phyloP scores from a whole-genome alignment of 2,113 vertebrate genomes.

The Bombycilla garrulus region DNA sequence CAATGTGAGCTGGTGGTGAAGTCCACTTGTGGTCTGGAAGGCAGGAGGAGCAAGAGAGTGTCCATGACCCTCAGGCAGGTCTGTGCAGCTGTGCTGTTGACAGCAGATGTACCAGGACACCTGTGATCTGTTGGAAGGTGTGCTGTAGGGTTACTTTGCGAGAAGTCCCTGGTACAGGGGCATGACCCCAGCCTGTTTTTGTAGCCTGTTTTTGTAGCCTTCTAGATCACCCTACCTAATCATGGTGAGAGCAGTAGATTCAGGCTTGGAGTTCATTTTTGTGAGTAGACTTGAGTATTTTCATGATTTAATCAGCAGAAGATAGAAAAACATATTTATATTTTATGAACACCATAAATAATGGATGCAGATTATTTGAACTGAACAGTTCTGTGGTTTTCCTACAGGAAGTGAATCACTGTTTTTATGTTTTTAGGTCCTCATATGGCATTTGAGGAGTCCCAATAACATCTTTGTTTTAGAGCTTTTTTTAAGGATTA shows the following conservation, averaged over 20 bases:
- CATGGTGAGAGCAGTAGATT: background rate
- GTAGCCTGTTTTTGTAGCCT: background rate
- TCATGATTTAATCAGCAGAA: background rate
- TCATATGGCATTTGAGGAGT: background rate
- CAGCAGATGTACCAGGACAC: background rate
- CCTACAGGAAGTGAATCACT: background rate
- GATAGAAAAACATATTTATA: background rate
- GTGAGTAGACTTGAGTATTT: background rate
- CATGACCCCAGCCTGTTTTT: background rate
- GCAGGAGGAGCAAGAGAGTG: background rate
- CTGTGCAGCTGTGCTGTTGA: background rate
- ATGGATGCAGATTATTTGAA: background rate
- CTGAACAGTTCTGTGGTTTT: background rate
- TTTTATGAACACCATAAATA: background rate
- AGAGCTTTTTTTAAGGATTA: background rate
- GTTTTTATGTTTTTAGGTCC: background rate
- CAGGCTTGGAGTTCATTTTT: background rate
- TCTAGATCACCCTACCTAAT: background rate
- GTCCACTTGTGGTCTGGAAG: background rate
- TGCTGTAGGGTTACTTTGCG: background rate
- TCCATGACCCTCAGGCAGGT: background rate
- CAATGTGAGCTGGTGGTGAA: background rate
- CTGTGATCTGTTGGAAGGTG: fast-evolving
- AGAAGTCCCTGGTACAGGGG: background rate
- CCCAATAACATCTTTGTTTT: background rate